Conservation (phyloP, 2,888 invertebrate genomes). For the Macrosiphum euphorbiae region DNA sequence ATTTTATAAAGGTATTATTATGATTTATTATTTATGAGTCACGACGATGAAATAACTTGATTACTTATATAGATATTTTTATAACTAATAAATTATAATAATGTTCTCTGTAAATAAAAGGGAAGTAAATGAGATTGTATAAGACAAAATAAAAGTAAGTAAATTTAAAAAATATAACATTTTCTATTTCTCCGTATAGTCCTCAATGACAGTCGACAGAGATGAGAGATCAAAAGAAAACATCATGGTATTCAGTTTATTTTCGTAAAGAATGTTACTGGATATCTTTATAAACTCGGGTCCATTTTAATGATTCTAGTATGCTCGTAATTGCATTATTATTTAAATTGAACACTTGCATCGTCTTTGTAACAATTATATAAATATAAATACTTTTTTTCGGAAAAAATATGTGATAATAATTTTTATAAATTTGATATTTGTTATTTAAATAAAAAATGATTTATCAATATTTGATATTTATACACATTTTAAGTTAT, state of each 20-base stretch:
- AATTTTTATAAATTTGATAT: not conserved
- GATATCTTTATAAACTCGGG: not conserved
- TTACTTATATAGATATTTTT: not conserved
- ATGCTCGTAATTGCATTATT: not conserved
- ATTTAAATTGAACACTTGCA: not conserved
- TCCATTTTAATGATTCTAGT: not conserved
- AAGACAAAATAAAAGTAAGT: not conserved
- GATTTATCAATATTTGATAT: not conserved
- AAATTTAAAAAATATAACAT: not conserved
- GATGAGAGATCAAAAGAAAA: conserved; percentile 9
- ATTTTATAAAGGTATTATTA: not conserved
- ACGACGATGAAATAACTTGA: not conserved
- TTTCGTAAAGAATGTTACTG: not conserved
- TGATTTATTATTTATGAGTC: not conserved
- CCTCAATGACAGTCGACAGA: not conserved
- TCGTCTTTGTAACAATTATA: not conserved
- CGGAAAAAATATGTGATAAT: not conserved
- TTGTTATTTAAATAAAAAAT: not conserved
- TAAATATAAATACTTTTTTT: not conserved
- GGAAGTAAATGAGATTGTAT: not conserved
- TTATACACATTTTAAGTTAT: not conserved
- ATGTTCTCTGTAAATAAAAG: conserved; percentile 1
- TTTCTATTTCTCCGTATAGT: not conserved
- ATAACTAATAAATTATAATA: not conserved
- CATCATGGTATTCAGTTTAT: not conserved